These are phyloP conservation scores for Burhinus bistriatus DNA, from an alignment of 2,113 vertebrate species.

Conservation along the genomic window DNA sequence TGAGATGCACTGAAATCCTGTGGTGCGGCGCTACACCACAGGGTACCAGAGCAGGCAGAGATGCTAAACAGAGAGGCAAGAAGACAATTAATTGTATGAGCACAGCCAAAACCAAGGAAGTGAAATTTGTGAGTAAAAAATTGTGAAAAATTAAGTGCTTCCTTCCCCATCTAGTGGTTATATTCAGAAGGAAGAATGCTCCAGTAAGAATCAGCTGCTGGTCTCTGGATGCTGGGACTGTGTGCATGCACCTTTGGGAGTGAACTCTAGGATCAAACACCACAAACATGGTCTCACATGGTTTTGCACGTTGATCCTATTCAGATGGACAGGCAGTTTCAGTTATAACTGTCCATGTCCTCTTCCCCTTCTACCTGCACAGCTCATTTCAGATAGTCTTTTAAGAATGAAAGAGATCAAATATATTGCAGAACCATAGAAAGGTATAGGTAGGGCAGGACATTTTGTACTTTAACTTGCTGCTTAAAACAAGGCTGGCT, in stretches of 20 bases:
- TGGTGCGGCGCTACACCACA: not conserved
- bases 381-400: not conserved
- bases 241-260: not conserved
- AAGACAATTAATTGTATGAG: not conserved
- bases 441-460: not conserved
- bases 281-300: not conserved
- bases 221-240: not conserved
- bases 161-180: constrained; percentile 24
- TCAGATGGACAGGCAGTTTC: not conserved
- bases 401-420: not conserved
- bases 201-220: not conserved
- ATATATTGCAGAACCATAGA: not conserved
- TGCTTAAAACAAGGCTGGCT: not conserved
- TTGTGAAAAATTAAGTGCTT: not conserved
- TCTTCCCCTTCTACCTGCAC: not conserved
- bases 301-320: not conserved
- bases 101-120: not conserved
- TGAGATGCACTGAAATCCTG: not conserved
- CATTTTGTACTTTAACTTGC: not conserved
- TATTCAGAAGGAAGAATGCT: not conserved
- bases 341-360: not conserved
- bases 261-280: not conserved
- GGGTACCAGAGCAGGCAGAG: not conserved
- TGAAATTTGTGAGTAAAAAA: not conserved
- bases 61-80: not conserved